Base-by-base conservation (phyloP, 2,888 invertebrate species). In the Pseudoips prasinana region DNA sequence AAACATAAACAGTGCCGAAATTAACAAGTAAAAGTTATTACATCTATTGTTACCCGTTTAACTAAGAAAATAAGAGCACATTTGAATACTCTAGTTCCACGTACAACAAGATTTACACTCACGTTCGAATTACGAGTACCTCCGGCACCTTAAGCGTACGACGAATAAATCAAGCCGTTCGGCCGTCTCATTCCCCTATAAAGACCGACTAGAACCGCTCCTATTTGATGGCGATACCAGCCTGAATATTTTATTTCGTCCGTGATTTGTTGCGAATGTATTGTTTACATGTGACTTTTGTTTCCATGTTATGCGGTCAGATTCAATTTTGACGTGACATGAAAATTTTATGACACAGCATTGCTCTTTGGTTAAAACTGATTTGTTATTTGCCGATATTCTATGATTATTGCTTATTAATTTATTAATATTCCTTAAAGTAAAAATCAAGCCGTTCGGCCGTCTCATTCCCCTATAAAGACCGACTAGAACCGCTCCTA, bases 121-220 rank as follows among this genome's bases (percentile, higher is more conserved):
- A 58, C 69, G 66, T 71, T 71, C 67, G 64, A 64, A 73, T 73
- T 67, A 70, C 72, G 60, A 58, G 59, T 65, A 71, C 72, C 70
- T 69, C 65, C 64, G 54, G 52, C 50, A 66, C 60, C 56, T 58
- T 58, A 47, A 42, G 56, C 64, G 73, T 66, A 64, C 65, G 35
- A 49, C 63, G 63, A 58, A 79, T 80, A 80, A 79, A 80, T 81
- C 78, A 78, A 64, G 56, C 53, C 50, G 59, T 55, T 58, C 49
- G 51, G 53, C 40, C 51, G 64, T 65, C 69, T 67, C 58, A 62
- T 61, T 67, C 65, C 62, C 70, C 61, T 59, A 58, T 58, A 61
- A 61, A 63, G 63, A 55, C 54, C 46, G 46, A 45, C 35, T 54
- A 58, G 51, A 73, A 69, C 64, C 58, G 55, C 58, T 52, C 53